A percentile compares a stretch with the other conserved stretches of the same genome.
Evolutionary conservation across 2,888 invertebrate genomes (phyloP).

Genomic region (Tigriopus californicus): DNA sequence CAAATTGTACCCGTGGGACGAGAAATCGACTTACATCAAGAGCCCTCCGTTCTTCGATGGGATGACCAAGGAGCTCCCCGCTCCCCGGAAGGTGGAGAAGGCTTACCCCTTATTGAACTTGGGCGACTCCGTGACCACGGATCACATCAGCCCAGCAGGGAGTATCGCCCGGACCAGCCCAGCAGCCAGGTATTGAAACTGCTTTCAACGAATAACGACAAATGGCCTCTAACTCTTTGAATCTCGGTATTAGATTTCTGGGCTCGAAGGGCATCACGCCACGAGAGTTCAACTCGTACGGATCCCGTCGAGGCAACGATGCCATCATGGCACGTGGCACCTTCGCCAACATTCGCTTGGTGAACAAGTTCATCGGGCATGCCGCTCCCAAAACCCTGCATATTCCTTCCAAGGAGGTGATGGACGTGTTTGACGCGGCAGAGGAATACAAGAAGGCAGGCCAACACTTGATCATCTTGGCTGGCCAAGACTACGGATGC

Average conservation of each 20-base stretch:
- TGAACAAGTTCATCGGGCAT: conserved; percentile 29
- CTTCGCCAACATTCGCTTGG: conserved; percentile 38
- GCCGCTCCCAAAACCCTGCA: conserved; percentile 33
- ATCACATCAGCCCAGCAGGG: conserved; percentile 96
- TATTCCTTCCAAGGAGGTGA: conserved; percentile 29
- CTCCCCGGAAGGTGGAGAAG: conserved; percentile 39
- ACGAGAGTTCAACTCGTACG: conserved; percentile 92
- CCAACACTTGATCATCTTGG: conserved; percentile 62
- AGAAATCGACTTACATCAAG: conserved; percentile 79
- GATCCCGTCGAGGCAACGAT: conserved; percentile 88
- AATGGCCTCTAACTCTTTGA: no score
- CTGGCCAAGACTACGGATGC: conserved; percentile 92
- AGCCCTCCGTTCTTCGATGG: conserved; percentile 80
- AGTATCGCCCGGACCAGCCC: conserved; percentile 87
- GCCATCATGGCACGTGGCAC: conserved; percentile 85
- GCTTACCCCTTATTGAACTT: conserved; percentile 66
- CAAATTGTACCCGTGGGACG: conserved; percentile 77
- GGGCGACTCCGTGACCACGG: conserved; percentile 93
- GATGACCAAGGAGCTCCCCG: conserved; percentile 36
- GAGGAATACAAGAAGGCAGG: conserved; percentile 37
- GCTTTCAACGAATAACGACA: no score
- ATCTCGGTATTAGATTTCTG: conserved; percentile 20
- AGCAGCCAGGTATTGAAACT: conserved; percentile 49
- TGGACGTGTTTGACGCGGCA: conserved; percentile 37
- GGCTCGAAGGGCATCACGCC: conserved; percentile 50